Conservation (phyloP, 2,113 vertebrate species). For the Thoracochromis brauschi region DNA sequence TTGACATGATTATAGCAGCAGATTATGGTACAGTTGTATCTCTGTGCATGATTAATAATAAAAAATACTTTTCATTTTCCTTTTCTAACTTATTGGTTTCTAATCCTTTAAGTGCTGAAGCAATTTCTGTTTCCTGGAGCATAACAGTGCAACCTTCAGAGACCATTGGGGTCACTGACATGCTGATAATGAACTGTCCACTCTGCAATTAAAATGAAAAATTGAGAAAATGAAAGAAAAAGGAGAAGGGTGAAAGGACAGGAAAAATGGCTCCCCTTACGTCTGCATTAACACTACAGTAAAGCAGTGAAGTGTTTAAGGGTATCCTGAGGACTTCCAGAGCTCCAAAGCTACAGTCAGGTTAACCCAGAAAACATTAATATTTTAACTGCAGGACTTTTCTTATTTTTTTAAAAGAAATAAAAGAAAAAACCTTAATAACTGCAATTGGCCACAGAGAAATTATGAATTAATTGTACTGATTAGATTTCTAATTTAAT, state of each 20-base stretch:
- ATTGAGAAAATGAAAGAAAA: slow-evolving; percentile 52
- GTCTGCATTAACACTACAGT: slow-evolving; percentile 7
- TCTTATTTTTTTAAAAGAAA: neutral
- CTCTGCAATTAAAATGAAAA: slow-evolving; percentile 71
- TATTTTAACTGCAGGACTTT: neutral
- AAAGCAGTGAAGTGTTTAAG: slow-evolving; percentile 9
- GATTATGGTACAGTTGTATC: neutral
- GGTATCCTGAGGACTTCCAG: neutral
- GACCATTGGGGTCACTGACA: slow-evolving; percentile 61
- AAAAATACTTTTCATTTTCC: neutral
- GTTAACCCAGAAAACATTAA: neutral
- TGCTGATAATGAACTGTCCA: slow-evolving; percentile 70
- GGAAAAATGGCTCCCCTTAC: neutral
- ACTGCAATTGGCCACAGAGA: neutral
- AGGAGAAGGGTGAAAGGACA: neutral
- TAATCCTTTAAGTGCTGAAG: slow-evolving; percentile 24
- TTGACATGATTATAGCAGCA: neutral
- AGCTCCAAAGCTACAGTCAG: neutral
- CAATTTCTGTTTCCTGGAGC: slow-evolving; percentile 43
- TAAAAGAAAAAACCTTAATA: neutral
- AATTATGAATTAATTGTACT: slow-evolving; percentile 2
- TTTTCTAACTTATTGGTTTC: neutral
- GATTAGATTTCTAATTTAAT: slow-evolving; percentile 13
- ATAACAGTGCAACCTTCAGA: slow-evolving; percentile 59
- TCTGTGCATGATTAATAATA: neutral